Base-by-base conservation (phyloP, 2,113 vertebrate genomes). In the Motacilla alba region DNA sequence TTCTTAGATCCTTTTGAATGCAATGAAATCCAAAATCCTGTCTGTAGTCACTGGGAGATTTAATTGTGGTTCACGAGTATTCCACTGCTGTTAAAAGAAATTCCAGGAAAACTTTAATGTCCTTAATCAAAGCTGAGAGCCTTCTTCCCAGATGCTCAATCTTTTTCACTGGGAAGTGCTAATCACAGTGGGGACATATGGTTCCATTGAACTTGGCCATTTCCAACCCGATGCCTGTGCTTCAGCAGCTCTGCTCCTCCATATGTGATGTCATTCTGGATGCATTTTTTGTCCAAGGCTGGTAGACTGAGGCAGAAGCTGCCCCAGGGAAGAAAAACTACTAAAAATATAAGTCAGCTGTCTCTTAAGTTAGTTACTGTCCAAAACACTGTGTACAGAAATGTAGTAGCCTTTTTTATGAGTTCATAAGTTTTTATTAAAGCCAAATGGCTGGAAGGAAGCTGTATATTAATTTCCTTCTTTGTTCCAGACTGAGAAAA, bases 351-450 rank as follows among this genome's bases (percentile, higher is more conserved):
- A 83, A 85, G 46, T 93, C 86, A 93, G 73, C 74, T 93, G 80
- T 89, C 96, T 84, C 73, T 92, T 85, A 85, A 94, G 69, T 87
- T 80, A 92, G 49, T 92, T 96, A 66, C 83, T 96, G 81, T 94
- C 87, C 90, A 94, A 93, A 94, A 82, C 1, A 6, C 60, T 95
- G 73, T 82, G 77, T 87, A 75, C 86, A 89, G 83, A 93, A 94
- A 91, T 89, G 62, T 72, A 53, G 53, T 86, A 56, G 59, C 60
- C 80, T 95, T 73, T 94, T 93, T 79, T 88, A 89, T 88, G 83
- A 96, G 91, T 92, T 93, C 58, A 53, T 91, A 80, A 87, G 87
- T 56, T 96, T 96, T 95, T 92, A 94, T 96, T 95, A 94, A 96
- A 97, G 94, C 70, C 90, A 93, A 95, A 87, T 83, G 41, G 68